These are phyloP conservation scores for Chiloscyllium punctatum DNA, from an alignment of 2,797 vertebrate genomes.

Conservation along the genomic window DNA sequence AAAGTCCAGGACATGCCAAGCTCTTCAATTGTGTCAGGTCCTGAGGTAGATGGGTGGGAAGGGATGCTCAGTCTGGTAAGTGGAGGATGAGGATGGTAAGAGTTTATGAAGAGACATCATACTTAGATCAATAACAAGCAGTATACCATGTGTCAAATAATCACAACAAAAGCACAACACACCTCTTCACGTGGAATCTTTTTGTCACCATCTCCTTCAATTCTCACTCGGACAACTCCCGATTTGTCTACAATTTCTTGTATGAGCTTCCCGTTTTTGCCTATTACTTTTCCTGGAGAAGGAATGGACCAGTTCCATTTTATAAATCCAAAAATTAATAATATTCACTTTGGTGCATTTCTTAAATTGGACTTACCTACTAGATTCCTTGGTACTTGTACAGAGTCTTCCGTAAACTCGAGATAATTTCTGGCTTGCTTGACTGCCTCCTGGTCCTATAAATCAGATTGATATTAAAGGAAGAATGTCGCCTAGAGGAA, in stretches of 20 bases:
- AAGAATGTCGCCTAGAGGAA: conserved; percentile 37
- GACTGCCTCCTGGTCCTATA: conserved; percentile 91
- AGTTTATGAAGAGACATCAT: neutral
- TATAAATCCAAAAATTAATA: neutral
- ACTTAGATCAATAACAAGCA: neutral
- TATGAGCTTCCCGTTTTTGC: conserved; percentile 97
- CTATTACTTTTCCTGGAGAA: conserved; percentile 88
- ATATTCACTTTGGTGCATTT: neutral
- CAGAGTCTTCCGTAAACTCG: conserved; percentile 95
- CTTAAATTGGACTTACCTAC: conserved; percentile 72
- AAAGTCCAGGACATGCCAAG: too few species aligned
- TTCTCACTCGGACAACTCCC: conserved; percentile 92
- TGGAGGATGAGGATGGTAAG: neutral
- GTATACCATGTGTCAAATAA: neutral
- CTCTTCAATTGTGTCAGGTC: neutral
- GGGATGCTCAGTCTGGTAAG: neutral
- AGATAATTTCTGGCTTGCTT: conserved; percentile 89
- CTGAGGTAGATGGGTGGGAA: neutral
- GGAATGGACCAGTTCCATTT: conserved; percentile 42
- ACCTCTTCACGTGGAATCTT: conserved; percentile 86
- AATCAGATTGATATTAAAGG: conserved; percentile 37
- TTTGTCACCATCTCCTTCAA: conserved; percentile 96
- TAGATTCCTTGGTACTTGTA: conserved; percentile 94
- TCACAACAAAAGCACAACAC: conserved; percentile 44
- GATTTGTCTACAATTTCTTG: conserved; percentile 99